Evolutionary conservation across 2,113 vertebrate genomes (phyloP).

Genomic region (Oryzias melastigma): DNA sequence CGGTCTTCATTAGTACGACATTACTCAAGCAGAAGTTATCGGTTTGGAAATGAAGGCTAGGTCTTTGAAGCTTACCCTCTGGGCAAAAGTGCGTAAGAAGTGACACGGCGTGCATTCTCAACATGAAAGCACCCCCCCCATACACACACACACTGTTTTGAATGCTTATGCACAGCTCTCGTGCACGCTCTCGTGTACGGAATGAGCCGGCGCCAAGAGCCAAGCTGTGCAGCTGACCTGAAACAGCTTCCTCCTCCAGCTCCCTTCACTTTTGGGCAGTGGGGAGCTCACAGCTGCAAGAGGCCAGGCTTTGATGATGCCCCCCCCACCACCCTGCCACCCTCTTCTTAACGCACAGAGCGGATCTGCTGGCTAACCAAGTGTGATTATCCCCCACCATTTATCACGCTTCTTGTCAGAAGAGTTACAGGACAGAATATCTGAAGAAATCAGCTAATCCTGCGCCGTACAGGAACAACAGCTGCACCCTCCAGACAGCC

Average conservation of each 20-base stretch:
- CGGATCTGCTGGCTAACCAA: constrained; percentile 71
- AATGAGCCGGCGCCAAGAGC: constrained; percentile 25
- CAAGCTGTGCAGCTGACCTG: constrained; percentile 71
- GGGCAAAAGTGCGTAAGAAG: constrained; percentile 57
- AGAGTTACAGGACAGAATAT: constrained; percentile 69
- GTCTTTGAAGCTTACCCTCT: constrained; percentile 74
- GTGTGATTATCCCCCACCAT: constrained; percentile 71
- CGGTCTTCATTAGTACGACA: constrained; percentile 66
- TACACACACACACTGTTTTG: too few relatives aligned
- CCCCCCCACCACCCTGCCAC: constrained; percentile 19
- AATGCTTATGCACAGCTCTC: constrained; percentile 11
- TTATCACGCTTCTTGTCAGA: constrained; percentile 69
- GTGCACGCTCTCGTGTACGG: constrained; percentile 21
- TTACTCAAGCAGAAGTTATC: constrained; percentile 64
- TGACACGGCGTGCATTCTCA: constrained; percentile 59
- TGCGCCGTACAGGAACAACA: constrained; percentile 55
- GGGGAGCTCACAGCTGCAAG: constrained; percentile 70
- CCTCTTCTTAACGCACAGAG: constrained; percentile 54
- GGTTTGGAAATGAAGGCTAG: constrained; percentile 75
- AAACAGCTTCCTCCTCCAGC: constrained; percentile 65
- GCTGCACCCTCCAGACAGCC: constrained; percentile 52
- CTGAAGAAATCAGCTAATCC: constrained; percentile 71
- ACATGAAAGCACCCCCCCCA: constrained; percentile 30
- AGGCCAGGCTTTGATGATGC: constrained; percentile 65
- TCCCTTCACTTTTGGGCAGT: constrained; percentile 65